Conservation (phyloP, 2,888 invertebrate genomes). For the Heteromyza rotundicornis region DNA sequence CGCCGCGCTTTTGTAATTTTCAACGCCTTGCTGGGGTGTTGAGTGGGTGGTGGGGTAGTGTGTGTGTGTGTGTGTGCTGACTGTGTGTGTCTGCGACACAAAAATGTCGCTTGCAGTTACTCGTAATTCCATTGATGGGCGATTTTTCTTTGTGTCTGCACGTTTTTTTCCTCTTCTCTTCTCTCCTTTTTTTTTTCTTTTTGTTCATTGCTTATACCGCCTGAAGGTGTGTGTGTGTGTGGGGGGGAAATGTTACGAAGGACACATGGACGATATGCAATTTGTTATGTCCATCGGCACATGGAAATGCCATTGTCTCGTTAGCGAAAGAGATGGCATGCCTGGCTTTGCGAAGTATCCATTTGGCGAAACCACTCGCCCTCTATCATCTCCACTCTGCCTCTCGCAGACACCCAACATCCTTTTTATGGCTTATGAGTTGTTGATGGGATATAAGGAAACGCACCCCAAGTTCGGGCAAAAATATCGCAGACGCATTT, state of each 20-base stretch:
- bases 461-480: not conserved
- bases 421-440: not conserved
- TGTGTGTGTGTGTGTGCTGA: conserved; percentile 22
- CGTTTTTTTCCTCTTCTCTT: conserved; percentile 2
- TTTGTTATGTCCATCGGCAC: conserved; percentile 24
- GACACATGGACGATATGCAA: conserved; percentile 9
- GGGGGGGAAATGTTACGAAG: not conserved
- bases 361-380: too few species aligned
- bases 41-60: too few species aligned
- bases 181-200: not conserved
- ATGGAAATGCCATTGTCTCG: not conserved
- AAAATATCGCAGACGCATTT: not conserved
- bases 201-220: not conserved
- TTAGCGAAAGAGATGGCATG: not conserved
- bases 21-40: too few species aligned
- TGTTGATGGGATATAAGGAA: not conserved
- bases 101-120: conserved; percentile 55
- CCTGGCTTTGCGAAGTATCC: not conserved
- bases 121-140: conserved; percentile 57
- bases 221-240: not conserved
- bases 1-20: not conserved
- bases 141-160: conserved; percentile 41
- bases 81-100: conserved; percentile 55
- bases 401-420: not conserved
- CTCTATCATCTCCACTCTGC: too few species aligned